Conservation (phyloP, 2,797 vertebrate genomes). For the Zenarchopterus dispar region DNA sequence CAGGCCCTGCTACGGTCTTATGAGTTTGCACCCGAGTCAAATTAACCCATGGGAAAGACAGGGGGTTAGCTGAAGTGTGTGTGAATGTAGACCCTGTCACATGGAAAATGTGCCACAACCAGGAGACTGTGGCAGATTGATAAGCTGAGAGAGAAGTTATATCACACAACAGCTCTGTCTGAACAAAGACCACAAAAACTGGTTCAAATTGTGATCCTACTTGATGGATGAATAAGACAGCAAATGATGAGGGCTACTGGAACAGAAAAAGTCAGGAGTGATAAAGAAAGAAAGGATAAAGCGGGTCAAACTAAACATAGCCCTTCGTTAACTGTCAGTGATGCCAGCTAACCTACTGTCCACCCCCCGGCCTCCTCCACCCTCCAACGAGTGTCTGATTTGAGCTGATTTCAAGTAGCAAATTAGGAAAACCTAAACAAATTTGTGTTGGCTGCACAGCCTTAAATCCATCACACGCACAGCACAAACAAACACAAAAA, state of each 20-base stretch:
- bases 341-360: background rate
- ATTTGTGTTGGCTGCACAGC: slow-evolving; percentile 5
- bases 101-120: slow-evolving; percentile 21
- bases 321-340: slow-evolving; percentile 16
- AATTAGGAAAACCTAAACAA: slow-evolving; percentile 8
- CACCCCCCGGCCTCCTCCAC: too few species aligned
- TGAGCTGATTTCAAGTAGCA: too few species aligned
- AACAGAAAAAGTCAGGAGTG: slow-evolving; percentile 19
- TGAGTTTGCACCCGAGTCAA: slow-evolving; percentile 53
- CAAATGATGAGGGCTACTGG: background rate
- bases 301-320: slow-evolving; percentile 53
- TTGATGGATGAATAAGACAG: background rate
- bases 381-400: too few species aligned
- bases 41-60: slow-evolving; percentile 39
- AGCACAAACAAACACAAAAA: background rate
- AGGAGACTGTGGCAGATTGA: slow-evolving; percentile 6
- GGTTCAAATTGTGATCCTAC: too few species aligned
- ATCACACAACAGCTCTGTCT: background rate
- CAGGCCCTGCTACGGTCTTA: slow-evolving; percentile 64
- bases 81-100: slow-evolving; percentile 29
- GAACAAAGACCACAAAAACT: background rate
- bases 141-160: slow-evolving; percentile 6
- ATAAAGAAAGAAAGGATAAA: slow-evolving; percentile 35
- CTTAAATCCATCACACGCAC: background rate
- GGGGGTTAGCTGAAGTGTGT: slow-evolving; percentile 14